Percentiles rank a stretch among this genome's conserved stretches.
Conservation (phyloP, 2,888 invertebrate genomes). For the Drosophila histrio region DNA sequence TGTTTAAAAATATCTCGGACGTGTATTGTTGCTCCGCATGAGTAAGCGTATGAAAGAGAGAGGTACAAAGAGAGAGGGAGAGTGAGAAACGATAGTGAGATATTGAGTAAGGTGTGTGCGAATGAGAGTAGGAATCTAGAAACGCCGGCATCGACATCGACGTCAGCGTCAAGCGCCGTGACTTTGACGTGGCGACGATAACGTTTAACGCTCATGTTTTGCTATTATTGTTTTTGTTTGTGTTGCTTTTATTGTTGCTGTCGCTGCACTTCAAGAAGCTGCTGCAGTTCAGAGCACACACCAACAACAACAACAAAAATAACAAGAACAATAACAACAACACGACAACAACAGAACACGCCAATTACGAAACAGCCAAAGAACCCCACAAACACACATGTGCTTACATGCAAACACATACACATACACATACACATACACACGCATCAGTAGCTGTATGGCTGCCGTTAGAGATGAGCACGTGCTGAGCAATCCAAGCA, state of each 20-base stretch:
- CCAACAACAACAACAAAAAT: neutral
- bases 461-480: slow-evolving; percentile 23
- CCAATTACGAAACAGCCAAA: slow-evolving; percentile 67
- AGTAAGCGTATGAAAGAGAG: slow-evolving; percentile 22
- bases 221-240: slow-evolving; percentile 32
- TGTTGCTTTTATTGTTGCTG: slow-evolving; percentile 30
- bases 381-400: slow-evolving; percentile 16
- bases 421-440: slow-evolving; percentile 3
- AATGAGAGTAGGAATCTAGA: slow-evolving; percentile 9
- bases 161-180: slow-evolving; percentile 63
- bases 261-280: slow-evolving; percentile 40
- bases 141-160: slow-evolving; percentile 54
- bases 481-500: slow-evolving; percentile 1
- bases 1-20: slow-evolving; percentile 52
- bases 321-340: slow-evolving; percentile 3
- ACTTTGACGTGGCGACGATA: slow-evolving; percentile 68
- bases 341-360: slow-evolving; percentile 21
- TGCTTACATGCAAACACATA: neutral
- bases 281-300: slow-evolving; percentile 29
- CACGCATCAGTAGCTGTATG: slow-evolving; percentile 11
- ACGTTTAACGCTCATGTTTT: slow-evolving; percentile 54
- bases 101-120: slow-evolving; percentile 43
- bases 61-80: neutral
- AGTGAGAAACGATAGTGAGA: neutral
- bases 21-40: slow-evolving; percentile 26